Evolutionary conservation across 2,113 vertebrate species (phyloP).

Genomic region (Ptilorrhoa leucosticta): DNA sequence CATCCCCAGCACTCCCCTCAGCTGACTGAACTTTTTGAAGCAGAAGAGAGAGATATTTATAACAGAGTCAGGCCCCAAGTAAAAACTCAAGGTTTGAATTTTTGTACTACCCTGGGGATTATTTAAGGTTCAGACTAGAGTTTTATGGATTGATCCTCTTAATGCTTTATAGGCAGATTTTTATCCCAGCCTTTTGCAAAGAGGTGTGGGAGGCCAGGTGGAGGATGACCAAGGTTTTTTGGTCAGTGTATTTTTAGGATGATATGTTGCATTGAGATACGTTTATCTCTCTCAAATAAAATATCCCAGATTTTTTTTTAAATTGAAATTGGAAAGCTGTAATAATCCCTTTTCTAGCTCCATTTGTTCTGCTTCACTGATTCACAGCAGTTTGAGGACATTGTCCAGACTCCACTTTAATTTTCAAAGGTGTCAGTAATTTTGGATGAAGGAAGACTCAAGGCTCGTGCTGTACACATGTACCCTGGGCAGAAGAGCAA

Average conservation of each 20-base stretch:
- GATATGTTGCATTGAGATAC: not conserved
- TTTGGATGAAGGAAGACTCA: not conserved
- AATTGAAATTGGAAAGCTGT: not conserved
- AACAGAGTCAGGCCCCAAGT: not conserved
- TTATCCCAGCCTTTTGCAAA: not conserved
- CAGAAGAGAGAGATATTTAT: not conserved
- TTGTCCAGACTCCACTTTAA: not conserved
- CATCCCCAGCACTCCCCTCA: not conserved
- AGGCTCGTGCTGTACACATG: accelerated
- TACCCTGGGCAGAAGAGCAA: not conserved
- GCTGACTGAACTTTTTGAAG: not conserved
- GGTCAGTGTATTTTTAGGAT: not conserved
- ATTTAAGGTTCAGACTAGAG: not conserved
- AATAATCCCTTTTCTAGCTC: not conserved
- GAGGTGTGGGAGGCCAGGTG: not conserved
- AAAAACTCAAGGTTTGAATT: not conserved
- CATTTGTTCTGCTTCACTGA: not conserved
- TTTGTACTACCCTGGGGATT: not conserved
- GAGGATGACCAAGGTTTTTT: not conserved
- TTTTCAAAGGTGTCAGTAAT: constrained; percentile 24
- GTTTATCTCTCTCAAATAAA: not conserved
- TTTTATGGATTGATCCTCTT: not conserved
- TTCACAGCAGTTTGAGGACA: not conserved
- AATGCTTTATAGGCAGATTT: not conserved
- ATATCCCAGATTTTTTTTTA: not conserved